Conservation (phyloP, 2,888 invertebrate species). For the Yponomeuta sedellus region DNA sequence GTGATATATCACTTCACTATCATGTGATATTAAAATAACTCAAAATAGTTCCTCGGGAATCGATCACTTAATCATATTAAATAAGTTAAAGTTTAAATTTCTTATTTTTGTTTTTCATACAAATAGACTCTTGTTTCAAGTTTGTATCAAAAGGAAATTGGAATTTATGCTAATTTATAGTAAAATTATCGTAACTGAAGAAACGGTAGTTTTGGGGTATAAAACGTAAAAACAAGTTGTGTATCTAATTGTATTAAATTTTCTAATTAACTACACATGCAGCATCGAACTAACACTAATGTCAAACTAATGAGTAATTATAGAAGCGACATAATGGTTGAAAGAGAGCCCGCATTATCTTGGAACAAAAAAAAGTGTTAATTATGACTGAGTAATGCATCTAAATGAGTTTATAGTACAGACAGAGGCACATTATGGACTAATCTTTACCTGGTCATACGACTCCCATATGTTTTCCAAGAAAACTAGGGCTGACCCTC, state of each 20-base stretch:
- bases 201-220: no score
- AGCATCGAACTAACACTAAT: background rate
- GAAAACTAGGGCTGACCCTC: constrained; percentile 68
- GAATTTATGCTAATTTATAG: no score
- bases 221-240: no score
- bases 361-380: constrained; percentile 1
- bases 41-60: no score
- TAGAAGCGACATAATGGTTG: constrained; percentile 22
- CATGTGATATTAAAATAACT: no score
- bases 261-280: background rate
- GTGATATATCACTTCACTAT: no score
- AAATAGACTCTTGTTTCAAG: no score
- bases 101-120: no score
- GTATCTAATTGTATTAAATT: background rate
- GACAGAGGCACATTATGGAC: constrained; percentile 19
- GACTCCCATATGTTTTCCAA: constrained; percentile 62
- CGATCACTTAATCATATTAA: no score
- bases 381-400: constrained; percentile 32
- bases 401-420: constrained; percentile 32
- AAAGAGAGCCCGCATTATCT: constrained; percentile 52
- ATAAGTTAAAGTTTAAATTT: no score
- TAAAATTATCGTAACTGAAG: no score
- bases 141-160: no score
- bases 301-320: constrained; percentile 22
- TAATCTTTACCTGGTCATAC: constrained; percentile 52